phyloP scores from a whole-genome alignment of 2,113 vertebrate genomes.

The Myotis davidii region DNA sequence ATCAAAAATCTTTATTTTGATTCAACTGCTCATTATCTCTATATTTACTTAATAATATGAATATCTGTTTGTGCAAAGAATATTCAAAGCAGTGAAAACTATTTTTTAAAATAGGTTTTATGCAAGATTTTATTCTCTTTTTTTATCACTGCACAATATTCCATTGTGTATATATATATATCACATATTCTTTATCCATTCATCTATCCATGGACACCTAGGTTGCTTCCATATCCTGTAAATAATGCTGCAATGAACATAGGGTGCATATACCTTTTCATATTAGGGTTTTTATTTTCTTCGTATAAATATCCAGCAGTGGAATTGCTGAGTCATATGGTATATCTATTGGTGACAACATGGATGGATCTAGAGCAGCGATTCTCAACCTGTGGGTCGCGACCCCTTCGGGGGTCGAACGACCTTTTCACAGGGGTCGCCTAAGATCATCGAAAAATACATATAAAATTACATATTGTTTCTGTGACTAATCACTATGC shows the following conservation, averaged over 20 bases:
- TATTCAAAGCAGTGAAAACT: neutral
- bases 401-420: no score
- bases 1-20: slow-evolving; percentile 9
- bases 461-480: no score
- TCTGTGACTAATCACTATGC: no score
- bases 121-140: neutral
- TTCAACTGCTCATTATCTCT: neutral
- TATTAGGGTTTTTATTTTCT: neutral
- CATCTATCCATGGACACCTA: neutral
- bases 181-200: neutral
- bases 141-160: neutral
- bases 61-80: neutral
- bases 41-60: neutral
- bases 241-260: neutral
- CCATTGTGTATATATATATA: neutral
- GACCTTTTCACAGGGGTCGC: no score
- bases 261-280: neutral
- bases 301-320: neutral
- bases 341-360: neutral
- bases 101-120: neutral
- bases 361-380: neutral
- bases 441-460: no score
- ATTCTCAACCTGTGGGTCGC: no score
- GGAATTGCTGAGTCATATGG: neutral
- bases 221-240: neutral